Base-by-base conservation (phyloP, 2,797 vertebrate species). In the Triplophysa yarkandensis region DNA sequence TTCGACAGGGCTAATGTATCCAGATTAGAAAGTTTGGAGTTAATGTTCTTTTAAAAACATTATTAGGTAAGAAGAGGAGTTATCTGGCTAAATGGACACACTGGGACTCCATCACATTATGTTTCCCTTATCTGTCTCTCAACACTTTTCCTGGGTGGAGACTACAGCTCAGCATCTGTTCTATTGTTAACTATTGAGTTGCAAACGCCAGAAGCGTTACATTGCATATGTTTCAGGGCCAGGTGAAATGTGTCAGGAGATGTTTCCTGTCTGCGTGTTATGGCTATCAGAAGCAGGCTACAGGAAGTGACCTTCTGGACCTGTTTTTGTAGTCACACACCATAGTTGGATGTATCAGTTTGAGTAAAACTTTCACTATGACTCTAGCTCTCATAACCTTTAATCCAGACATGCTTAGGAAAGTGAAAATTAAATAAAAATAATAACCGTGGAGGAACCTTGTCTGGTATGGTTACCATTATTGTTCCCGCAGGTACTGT, bases 41-140 rank as follows among this genome's bases (percentile, higher is more conserved):
- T 76, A 82, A 83, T 83, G 82, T 84, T 79, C 84, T 77, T 85
- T 83, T 86, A 86, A 74, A 58, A 74, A 76, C 76, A 81, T 86
- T 86, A 85, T 85, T 80, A 86, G 76, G 8, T 84, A 70, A 77
- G 69, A 60, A 54, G n/a, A 64, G 61, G 14, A 10, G 60, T 60
- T 21, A 64, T 63, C 14, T 32, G 21, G 50, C 73, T 65, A 79
- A 77, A 79, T 57, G 68, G 80, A 83, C 77, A 82, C 77, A 66
- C 63, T 79, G 57, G 77, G 77, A 78, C 75, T 80, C 70, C 81
- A 77, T 85, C 14, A 43, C 41, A 43, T 43, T 43, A 43, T 72
- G 60, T 74, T 52, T 67, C 76, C 77, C 75, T 83, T 81, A 79
- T 81, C 74, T 81, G 36, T 73, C 69, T 64, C 44, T 58, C 43